Evolutionary conservation across 2,113 vertebrate species (phyloP), one percentile per base, ranked within the genome.

Genomic region (Rhea americana): DNA sequence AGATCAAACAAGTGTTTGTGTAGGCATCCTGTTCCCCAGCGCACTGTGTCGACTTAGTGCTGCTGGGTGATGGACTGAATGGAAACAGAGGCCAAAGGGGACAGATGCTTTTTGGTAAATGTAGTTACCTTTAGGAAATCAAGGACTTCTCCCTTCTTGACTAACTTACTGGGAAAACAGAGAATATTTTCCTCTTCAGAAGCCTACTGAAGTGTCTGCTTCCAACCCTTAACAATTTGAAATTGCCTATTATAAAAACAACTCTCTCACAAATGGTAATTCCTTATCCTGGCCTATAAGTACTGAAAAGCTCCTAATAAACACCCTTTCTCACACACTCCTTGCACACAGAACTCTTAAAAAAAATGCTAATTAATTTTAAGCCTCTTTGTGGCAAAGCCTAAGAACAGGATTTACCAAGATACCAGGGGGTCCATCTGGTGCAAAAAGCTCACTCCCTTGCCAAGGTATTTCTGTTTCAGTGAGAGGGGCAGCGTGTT

Each of bases 321-420:
- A 77, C 71, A 67, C 65, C 94, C 76, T 90, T 96, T 87, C 91
- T 94, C 85, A 93, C 76, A 77, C 28, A 6, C 74, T 58, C 53
- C 53, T 88, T 59, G 50, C 68, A 48, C 18, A 22, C 35, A 89
- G 65, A 93, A 90, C 85, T 65, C 45, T 68, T 1, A 51, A 63
- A 81, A 90, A 91, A 85, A 87, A 74, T 96, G 94, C 94, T 96
- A 95, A 97, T 97, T 97, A 95, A 95, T 94, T 97, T 96, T 96
- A 97, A 97, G 94, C 96, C 62, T 96, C 96, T 97, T 96, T 96
- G 90, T 96, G 89, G 68, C 83, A 97, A 97, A 97, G 94, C 93
- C 80, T 94, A 95, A 96, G 95, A 93, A 81, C 67, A 10, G 88
- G 94, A 95, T 96, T 97, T 97, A 91, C 86, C 91, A 73, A 80